Percentiles rank a stretch among this genome's conserved stretches.
These are phyloP conservation scores for Engystomops pustulosus DNA, from an alignment of 2,113 vertebrate genomes.

Conservation along the genomic window DNA sequence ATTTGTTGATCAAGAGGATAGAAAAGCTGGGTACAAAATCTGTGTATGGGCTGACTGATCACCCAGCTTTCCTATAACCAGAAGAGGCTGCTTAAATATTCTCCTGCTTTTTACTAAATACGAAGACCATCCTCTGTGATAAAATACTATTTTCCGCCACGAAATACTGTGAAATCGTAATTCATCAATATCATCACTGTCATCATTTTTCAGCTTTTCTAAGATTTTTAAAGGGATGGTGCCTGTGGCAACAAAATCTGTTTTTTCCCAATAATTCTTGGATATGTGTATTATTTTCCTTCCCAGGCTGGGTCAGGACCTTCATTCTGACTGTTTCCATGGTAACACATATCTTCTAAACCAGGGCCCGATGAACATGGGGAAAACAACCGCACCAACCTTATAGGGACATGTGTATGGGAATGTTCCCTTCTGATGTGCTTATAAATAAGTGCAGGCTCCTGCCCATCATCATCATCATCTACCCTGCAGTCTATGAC, in stretches of 20 bases:
- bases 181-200: no score
- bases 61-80: no score
- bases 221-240: not conserved
- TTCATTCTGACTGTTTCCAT: conserved; percentile 41
- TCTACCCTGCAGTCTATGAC: not conserved
- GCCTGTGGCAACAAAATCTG: not conserved
- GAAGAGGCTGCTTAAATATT: no score
- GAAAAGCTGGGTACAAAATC: no score
- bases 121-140: not conserved
- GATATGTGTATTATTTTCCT: conserved; percentile 29
- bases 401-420: conserved; percentile 37
- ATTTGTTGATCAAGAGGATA: no score
- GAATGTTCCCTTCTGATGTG: not conserved
- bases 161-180: not conserved
- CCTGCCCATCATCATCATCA: not conserved
- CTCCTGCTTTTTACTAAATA: no score
- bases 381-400: not conserved
- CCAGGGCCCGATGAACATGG: not conserved
- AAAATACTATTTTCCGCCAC: not conserved
- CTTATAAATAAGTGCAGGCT: not conserved
- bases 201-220: not conserved
- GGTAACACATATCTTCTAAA: conserved; percentile 20
- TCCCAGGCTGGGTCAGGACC: conserved; percentile 33
- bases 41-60: no score
- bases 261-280: conserved; percentile 7